Evolutionary conservation across 2,888 invertebrate genomes (phyloP), one percentile per base, ranked within the genome.

Genomic region (Ectobius pallidus): DNA sequence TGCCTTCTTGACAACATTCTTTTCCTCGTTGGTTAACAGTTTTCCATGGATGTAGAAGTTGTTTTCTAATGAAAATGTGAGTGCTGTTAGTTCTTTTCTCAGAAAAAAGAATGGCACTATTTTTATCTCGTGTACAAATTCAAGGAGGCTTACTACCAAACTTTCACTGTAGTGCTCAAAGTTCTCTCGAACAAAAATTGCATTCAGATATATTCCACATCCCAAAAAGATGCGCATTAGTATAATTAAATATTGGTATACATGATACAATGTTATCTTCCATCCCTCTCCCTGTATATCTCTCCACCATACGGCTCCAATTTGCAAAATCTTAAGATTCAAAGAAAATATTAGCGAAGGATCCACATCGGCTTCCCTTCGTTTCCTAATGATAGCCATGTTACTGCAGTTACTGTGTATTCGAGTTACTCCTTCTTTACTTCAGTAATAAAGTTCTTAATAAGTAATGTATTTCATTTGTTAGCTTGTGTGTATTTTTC

Each of bases 31-130:
- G 52, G n/a, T 52, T 20, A 52, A 22, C n/a, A 14, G 14, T 4
- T 52, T 52, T 20, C 52, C 52, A 25, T 52, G 52, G 25, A 52
- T 52, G 25, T 52, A 52, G 22, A 52, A 52, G 22, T 52, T 52
- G 25, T 52, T 22, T 52, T 52, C 52, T 25, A 52, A 52, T 18
- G 2, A 14, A 4, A 22, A 20, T 22, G 52, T 52, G 20, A 52
- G 52, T 1, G 14, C 25, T 22, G 52, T 22, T 18, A 52, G 14
- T 14, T 52, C 14, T 52, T 52, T 9, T 25, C 22, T 52, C 14
- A 9, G 52, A 4, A 20, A 22, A 9, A 52, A 9, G 11, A 52
- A 2, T 3, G 52, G 52, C n/a, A 52, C 25, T 2, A 52, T 3
- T 25, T 52, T 52, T 20, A 14, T 52, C 9, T 25, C 22, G 25